Percentiles rank a stretch among this genome's conserved stretches.
phyloP scores from a whole-genome alignment of 2,113 vertebrate genomes.

The Patagioenas fasciata region DNA sequence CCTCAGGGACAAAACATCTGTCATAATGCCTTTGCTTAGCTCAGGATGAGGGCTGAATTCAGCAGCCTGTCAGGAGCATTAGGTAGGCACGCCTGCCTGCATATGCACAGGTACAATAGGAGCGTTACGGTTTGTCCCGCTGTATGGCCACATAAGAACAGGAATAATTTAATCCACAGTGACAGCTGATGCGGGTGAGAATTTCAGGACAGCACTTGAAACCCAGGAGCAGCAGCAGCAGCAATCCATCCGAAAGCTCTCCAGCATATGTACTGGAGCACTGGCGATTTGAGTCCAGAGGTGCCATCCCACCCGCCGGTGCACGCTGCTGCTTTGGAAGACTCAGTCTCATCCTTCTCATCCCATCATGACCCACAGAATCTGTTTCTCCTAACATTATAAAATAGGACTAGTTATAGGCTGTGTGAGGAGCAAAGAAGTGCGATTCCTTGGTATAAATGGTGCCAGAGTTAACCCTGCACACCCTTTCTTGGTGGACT shows the following conservation, averaged over 20 bases:
- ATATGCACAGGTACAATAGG: neutral
- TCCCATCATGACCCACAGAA: neutral
- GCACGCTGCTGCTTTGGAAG: neutral
- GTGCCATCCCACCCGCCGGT: neutral
- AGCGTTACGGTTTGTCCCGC: neutral
- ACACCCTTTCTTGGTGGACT: fast-evolving
- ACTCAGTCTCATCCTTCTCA: neutral
- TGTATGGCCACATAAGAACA: neutral
- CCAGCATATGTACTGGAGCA: neutral
- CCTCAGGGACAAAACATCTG: neutral
- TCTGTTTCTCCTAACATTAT: neutral
- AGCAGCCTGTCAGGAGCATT: neutral
- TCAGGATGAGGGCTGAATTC: neutral
- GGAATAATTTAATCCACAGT: neutral
- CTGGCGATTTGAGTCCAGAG: neutral
- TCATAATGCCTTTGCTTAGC: neutral
- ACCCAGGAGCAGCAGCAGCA: neutral
- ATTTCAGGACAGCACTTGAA: neutral
- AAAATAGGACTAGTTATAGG: neutral
- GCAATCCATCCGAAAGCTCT: neutral
- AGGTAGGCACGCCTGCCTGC: neutral
- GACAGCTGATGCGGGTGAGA: neutral
- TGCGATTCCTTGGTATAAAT: neutral
- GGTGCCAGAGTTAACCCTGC: neutral
- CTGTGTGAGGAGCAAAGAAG: neutral